Conservation (phyloP, 2,113 vertebrate genomes). For the Epinephelus lanceolatus region DNA sequence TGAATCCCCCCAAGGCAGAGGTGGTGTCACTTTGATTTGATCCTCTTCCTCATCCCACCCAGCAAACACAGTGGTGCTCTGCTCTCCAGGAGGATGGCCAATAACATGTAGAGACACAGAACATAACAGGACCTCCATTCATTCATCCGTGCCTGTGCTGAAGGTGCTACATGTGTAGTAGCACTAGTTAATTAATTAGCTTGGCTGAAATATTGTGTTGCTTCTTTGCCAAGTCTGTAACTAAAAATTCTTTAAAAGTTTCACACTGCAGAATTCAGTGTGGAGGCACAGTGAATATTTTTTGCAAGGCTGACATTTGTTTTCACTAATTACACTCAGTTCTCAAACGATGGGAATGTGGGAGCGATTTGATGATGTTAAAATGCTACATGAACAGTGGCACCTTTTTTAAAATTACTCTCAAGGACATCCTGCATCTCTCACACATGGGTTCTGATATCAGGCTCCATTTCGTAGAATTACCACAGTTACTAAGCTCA, state of each 20-base stretch:
- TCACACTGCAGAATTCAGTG: background rate
- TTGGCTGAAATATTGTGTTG: background rate
- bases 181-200: background rate
- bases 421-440: background rate
- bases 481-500: background rate
- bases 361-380: slow-evolving; percentile 12
- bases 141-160: background rate
- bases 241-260: background rate
- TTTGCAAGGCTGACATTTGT: background rate
- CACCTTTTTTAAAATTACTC: background rate
- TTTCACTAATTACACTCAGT: slow-evolving; percentile 10
- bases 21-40: slow-evolving; percentile 61
- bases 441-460: background rate
- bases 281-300: background rate
- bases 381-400: background rate
- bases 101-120: slow-evolving; percentile 1
- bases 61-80: slow-evolving; percentile 17
- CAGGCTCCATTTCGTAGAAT: background rate
- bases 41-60: slow-evolving; percentile 47
- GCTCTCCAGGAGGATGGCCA: slow-evolving; percentile 29
- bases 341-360: background rate
- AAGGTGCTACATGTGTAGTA: background rate
- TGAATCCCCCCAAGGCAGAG: slow-evolving; percentile 44
- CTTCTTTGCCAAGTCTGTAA: background rate
- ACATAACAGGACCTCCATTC: background rate